phyloP scores from a whole-genome alignment of 2,113 vertebrate genomes.

The Urocynchramus pylzowi region DNA sequence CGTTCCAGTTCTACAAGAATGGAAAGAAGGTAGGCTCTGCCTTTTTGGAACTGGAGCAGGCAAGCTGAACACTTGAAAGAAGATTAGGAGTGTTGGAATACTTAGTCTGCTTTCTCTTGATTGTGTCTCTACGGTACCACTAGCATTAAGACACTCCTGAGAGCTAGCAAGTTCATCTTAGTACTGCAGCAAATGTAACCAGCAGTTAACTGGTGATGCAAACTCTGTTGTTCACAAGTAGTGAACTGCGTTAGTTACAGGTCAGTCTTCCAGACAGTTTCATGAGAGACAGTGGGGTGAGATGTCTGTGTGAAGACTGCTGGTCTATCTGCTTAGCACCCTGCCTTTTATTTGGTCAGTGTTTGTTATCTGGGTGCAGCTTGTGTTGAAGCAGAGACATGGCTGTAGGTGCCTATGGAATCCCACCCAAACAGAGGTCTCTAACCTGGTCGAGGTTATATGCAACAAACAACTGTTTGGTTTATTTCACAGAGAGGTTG shows the following conservation, averaged over 20 bases:
- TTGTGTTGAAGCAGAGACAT: neutral
- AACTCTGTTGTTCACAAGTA: neutral
- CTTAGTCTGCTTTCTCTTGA: neutral
- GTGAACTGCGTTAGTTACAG: neutral
- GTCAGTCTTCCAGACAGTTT: neutral
- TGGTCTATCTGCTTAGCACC: neutral
- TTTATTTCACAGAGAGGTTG: neutral
- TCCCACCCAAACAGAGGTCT: neutral
- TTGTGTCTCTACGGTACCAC: neutral
- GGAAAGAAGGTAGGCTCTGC: slow-evolving; percentile 74
- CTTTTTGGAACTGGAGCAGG: neutral
- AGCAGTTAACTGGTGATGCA: neutral
- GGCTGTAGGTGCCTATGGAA: neutral
- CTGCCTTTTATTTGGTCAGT: neutral
- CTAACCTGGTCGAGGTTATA: neutral
- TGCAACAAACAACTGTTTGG: neutral
- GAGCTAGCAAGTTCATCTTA: neutral
- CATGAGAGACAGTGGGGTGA: neutral
- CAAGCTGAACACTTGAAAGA: neutral
- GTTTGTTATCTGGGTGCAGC: neutral
- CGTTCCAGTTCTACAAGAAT: slow-evolving; percentile 87
- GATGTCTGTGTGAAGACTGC: neutral
- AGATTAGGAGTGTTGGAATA: neutral
- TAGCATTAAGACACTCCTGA: neutral
- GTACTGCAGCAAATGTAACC: neutral